Evolutionary conservation across 2,888 invertebrate species (phyloP), one percentile per base, ranked within the genome.

Genomic region (Eupithecia abbreviata): DNA sequence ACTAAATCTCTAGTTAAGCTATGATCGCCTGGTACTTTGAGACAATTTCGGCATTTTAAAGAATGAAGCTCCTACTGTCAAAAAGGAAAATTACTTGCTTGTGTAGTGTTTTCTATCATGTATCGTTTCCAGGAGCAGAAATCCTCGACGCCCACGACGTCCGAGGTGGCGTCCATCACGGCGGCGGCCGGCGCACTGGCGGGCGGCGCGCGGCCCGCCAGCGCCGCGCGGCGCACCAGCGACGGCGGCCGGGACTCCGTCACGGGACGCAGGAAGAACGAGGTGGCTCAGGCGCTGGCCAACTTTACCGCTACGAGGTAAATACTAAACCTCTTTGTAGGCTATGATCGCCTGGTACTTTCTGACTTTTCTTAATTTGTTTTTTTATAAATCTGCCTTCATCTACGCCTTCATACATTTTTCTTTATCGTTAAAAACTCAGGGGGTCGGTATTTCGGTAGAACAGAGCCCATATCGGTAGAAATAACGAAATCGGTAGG

Each of bases 201-300:
- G 9, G 77, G 77, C 7, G 73, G 78, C 6, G 73, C 80, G 18
- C 72, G 85, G 0, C 79, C 86, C 72, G 82, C 84, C 41, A 86
- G 88, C 7, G 86, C 62, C 5, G 76, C 69, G 51, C 84, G 43
- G 82, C 89, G 41, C 82, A 91, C 5, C 83, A 68, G 85, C 15
- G 85, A 83, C 9, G 89, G 85, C 7, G 89, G 85, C 3, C 83
- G 93, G 2, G 92, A 92, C 87, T 91, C 93, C 74, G 95, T 87
- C 77, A 88, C 91, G 0, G 91, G 91, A 0, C 82, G 97, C 72
- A 95, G 96, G 81, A 98, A 98, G 92, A 97, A 97, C 72, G 99
- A 99, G 94, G 98, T 99, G 79, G 99, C 98, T 0, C 98, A 98
- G 89, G 99, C 99, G 3, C 97, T 99, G 77, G 99, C 99, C 0